These are phyloP conservation scores for Apotomis capreana DNA, from an alignment of 2,888 invertebrate genomes.

Conservation along the genomic window DNA sequence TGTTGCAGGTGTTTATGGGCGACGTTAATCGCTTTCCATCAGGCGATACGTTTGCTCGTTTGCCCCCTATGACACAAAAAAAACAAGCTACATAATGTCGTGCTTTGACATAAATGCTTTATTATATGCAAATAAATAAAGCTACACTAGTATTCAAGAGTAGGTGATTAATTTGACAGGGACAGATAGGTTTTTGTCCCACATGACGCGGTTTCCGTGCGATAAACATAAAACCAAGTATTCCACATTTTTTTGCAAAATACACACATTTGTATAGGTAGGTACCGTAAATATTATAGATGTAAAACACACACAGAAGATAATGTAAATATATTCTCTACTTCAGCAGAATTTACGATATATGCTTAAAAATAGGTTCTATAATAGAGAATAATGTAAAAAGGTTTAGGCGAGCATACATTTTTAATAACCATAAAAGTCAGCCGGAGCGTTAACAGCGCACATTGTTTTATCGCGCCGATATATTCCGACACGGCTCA, in stretches of 20 bases:
- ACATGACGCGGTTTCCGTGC: no score
- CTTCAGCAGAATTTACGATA: not conserved
- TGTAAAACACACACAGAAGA: not conserved
- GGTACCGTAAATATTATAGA: not conserved
- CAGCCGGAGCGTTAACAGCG: conserved; percentile 37
- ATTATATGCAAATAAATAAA: no score
- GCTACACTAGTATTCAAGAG: no score
- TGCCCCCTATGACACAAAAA: no score
- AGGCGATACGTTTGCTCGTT: no score
- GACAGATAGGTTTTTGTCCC: no score
- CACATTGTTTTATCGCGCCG: conserved; percentile 35
- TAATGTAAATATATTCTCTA: conserved; percentile 1
- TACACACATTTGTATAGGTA: not conserved
- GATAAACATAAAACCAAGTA: no score
- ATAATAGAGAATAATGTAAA: conserved; percentile 25
- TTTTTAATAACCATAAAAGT: conserved; percentile 28
- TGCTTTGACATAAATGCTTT: no score
- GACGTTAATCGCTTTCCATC: no score
- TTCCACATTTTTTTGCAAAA: not conserved
- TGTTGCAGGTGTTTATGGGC: no score
- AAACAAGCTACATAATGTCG: no score
- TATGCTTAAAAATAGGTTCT: conserved; percentile 11
- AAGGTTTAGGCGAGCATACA: conserved; percentile 10
- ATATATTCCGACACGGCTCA: conserved; percentile 34
- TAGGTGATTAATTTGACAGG: no score